A percentile compares a stretch with the other conserved stretches of the same genome.
These are phyloP conservation scores for Xerus inauris DNA, from an alignment of 2,113 vertebrate genomes.

Conservation along the genomic window DNA sequence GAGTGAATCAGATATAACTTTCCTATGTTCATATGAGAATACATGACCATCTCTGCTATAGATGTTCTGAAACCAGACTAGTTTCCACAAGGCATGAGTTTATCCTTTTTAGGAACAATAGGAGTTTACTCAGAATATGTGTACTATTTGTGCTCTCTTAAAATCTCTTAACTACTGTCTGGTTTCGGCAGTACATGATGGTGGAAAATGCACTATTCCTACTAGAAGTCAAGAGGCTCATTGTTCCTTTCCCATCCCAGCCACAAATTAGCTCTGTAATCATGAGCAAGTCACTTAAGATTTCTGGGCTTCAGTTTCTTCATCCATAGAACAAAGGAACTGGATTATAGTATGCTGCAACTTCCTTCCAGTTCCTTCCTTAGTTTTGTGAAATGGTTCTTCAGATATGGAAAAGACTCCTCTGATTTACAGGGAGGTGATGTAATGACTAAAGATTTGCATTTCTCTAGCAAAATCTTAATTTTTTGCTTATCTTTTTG, in stretches of 20 bases:
- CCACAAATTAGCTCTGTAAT: neutral
- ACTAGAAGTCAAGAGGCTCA: neutral
- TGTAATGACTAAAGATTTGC: neutral
- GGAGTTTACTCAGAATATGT: neutral
- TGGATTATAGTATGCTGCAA: neutral
- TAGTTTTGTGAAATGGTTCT: neutral
- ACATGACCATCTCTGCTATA: neutral
- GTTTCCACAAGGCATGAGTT: neutral
- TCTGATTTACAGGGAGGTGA: neutral
- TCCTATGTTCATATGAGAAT: no score
- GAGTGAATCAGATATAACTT: no score
- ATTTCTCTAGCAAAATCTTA: slow-evolving; percentile 15
- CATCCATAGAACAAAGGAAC: neutral
- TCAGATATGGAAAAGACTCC: neutral
- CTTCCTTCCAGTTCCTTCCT: neutral
- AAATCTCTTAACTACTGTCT: neutral
- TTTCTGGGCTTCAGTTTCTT: neutral
- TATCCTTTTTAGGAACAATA: neutral
- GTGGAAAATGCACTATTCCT: fast-evolving
- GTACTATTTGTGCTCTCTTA: neutral
- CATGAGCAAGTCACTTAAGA: neutral
- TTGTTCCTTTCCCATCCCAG: neutral
- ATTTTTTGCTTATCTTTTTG: slow-evolving; percentile 31
- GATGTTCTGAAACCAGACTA: neutral
- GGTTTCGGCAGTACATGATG: neutral